A percentile compares a stretch with the other conserved stretches of the same genome.
These are phyloP conservation scores for Cathartes aura DNA, from an alignment of 2,113 vertebrate genomes.

Conservation along the genomic window DNA sequence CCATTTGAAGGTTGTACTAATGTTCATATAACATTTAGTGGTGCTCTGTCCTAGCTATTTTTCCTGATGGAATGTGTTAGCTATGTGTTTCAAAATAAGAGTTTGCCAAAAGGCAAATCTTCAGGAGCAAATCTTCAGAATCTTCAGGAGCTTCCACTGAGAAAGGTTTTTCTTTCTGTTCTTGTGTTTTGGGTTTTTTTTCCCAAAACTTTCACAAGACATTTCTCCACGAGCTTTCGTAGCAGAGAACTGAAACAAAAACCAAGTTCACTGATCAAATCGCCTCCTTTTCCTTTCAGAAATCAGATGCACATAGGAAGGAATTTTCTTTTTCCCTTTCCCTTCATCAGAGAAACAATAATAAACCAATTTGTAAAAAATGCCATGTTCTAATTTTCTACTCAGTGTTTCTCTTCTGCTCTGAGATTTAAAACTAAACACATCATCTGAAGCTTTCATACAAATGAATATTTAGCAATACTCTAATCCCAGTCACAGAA, in stretches of 20 bases:
- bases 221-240: not conserved
- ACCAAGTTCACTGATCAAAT: not conserved
- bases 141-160: not conserved
- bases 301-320: not conserved
- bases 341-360: not conserved
- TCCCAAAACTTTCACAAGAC: not conserved
- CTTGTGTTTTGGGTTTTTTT: fast-evolving
- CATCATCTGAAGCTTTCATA: not conserved
- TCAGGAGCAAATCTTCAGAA: not conserved
- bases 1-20: not conserved
- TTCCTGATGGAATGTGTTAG: not conserved
- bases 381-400: not conserved
- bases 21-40: not conserved
- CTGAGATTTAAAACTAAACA: not conserved
- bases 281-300: not conserved
- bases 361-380: not conserved
- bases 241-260: not conserved
- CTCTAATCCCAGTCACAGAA: not conserved
- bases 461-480: not conserved
- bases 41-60: not conserved
- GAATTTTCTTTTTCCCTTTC: not conserved
- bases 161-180: not conserved
- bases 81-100: not conserved
- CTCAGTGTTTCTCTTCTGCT: not conserved
- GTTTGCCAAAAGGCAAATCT: not conserved